Percentiles rank a stretch among this genome's conserved stretches.
Conservation (phyloP, 2,888 invertebrate species). For the Napeogenes inachia region DNA sequence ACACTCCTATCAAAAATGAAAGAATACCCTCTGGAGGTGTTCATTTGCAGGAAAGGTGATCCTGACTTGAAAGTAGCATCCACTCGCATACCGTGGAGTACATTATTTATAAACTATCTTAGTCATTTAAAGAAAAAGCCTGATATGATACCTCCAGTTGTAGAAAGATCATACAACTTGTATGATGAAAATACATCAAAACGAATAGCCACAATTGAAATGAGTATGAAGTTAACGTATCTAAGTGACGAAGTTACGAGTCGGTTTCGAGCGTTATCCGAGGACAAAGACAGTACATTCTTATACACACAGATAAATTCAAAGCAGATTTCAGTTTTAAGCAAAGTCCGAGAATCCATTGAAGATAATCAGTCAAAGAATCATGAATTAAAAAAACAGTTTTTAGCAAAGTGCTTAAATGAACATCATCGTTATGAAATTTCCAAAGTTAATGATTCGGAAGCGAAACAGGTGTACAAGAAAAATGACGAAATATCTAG, state of each 20-base stretch:
- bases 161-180: constrained; percentile 44
- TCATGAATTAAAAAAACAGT: not conserved
- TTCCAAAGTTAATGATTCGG: not conserved
- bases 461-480: constrained; percentile 6
- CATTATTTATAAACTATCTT: constrained; percentile 46
- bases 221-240: constrained; percentile 48
- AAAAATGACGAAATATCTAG: not conserved
- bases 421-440: not conserved
- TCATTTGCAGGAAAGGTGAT: constrained; percentile 43
- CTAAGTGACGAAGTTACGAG: constrained; percentile 39
- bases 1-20: constrained; percentile 49
- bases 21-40: constrained; percentile 51
- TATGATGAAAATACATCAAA: constrained; percentile 51
- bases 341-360: not conserved
- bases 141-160: constrained; percentile 34
- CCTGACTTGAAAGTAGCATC: constrained; percentile 45
- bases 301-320: constrained; percentile 9
- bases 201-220: constrained; percentile 49
- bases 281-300: constrained; percentile 8
- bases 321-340: constrained; percentile 5
- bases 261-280: constrained; percentile 16
- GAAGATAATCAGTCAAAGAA: not conserved
- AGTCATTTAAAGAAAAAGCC: constrained; percentile 33
- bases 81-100: constrained; percentile 51
- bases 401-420: not conserved